Evolutionary conservation across 1,140 invertebrate species (phyloP), one percentile per base, ranked within the genome.

Genomic region (Metopolophium dirhodum): DNA sequence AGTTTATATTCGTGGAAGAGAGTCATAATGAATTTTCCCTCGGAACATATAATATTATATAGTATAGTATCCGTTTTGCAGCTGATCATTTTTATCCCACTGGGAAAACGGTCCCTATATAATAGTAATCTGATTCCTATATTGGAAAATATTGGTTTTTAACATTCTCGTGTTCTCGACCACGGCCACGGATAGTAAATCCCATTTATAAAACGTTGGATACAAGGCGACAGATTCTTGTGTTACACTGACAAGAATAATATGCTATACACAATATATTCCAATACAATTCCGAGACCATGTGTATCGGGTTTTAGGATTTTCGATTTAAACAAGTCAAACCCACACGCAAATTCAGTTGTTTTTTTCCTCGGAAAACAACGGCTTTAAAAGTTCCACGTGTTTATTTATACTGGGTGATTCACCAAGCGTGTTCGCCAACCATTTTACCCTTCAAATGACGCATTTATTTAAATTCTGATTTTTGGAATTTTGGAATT

Each of bases 81-180:
- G 61, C 61, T 77, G 61, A 77, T 77, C 61, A 77, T 77, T 77
- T 77, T 77, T 77, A 77, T 77, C 61, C 61, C 61, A 77, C n/a
- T 77, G 61, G 61, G 61, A 77, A 77, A 77, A 77, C 61, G n/a
- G 61, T 77, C n/a, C 4, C 11, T 77, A 35, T 77, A 35, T 77
- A 77, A 77, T 77, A 77, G 61, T 77, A 77, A 77, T 77, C 30
- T n/a, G 61, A 77, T 77, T 77, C 61, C n/a, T 77, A 77, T 77
- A 77, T 77, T 77, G 61, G n/a, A 51, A 47, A 47, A 41, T 41
- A 93, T 93, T 93, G 91, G 91, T 93, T 93, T 93, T 93, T 85
- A 93, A 93, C 91, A 54, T 93, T 45, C 91, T 93, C 91, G 49
- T 83, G 49, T 93, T 93, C 68, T 83, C 68, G 68, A 51, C 82